A percentile compares a stretch with the other conserved stretches of the same genome.
Evolutionary conservation across 2,888 invertebrate genomes (phyloP).

Genomic region (Stenodera caucasica): DNA sequence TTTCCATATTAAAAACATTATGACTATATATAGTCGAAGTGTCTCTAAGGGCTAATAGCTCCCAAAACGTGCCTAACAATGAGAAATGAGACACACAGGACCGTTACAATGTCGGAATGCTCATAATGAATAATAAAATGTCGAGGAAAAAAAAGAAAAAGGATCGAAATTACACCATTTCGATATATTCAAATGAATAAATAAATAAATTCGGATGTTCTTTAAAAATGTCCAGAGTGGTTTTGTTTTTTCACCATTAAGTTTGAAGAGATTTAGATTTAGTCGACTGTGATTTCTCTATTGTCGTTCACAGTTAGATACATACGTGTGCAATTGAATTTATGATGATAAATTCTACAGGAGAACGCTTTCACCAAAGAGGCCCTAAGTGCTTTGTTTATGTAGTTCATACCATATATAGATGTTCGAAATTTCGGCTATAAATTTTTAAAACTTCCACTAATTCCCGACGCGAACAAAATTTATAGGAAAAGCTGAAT

Average conservation of each 20-base stretch:
- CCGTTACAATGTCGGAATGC: conserved; percentile 16
- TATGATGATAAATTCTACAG: background rate
- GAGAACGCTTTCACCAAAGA: background rate
- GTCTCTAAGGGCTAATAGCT: conserved; percentile 22
- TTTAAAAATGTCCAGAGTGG: background rate
- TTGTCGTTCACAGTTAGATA: background rate
- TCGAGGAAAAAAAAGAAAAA: conserved; percentile 16
- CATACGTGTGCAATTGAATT: background rate
- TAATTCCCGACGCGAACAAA: background rate
- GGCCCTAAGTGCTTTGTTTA: background rate
- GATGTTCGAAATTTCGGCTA: background rate
- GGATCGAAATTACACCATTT: conserved; percentile 21
- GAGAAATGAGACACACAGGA: conserved; percentile 26
- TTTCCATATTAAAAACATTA: conserved; percentile 15
- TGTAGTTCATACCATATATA: background rate
- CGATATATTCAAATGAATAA: conserved; percentile 9
- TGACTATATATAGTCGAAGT: conserved; percentile 9
- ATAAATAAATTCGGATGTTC: background rate
- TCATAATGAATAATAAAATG: conserved; percentile 20
- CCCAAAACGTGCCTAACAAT: conserved; percentile 27
- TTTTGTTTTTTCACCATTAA: background rate
- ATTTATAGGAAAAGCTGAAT: background rate
- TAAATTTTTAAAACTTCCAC: background rate
- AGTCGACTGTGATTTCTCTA: background rate
- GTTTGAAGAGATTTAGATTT: no score